These are phyloP conservation scores for Heliconius erato DNA, from an alignment of 2,888 invertebrate species.

Conservation along the genomic window DNA sequence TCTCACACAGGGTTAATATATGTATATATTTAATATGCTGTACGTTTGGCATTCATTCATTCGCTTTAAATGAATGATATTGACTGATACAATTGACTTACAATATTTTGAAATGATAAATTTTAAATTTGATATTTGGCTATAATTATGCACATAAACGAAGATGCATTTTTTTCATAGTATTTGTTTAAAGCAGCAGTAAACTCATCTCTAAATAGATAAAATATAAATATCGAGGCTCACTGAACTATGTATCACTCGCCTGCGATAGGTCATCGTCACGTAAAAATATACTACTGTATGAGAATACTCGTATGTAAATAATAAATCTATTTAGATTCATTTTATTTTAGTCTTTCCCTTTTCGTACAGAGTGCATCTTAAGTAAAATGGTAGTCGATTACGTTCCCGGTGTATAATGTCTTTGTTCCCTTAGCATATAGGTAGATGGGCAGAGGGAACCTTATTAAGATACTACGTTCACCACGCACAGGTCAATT, in stretches of 20 bases:
- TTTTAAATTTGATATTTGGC: constrained; percentile 1
- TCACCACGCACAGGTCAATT: not conserved
- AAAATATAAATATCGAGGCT: not conserved
- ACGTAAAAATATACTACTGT: constrained; percentile 4
- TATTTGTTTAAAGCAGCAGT: not conserved
- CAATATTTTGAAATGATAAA: not conserved
- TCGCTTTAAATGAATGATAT: constrained; percentile 7
- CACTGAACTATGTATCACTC: not conserved
- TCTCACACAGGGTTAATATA: not conserved
- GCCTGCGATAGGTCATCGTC: constrained; percentile 1
- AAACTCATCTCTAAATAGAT: not conserved
- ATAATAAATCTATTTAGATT: not conserved
- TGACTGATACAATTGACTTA: constrained; percentile 14
- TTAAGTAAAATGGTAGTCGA: constrained; percentile 3
- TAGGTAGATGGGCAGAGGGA: not conserved
- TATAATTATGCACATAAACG: not conserved
- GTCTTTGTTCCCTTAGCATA: not conserved
- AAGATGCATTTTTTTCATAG: not conserved
- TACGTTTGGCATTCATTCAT: not conserved
- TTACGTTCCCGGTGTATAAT: not conserved
- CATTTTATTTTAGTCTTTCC: constrained; percentile 3
- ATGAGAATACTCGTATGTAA: not conserved
- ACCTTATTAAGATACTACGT: not conserved
- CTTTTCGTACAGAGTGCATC: constrained; percentile 12
- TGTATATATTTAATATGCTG: constrained; percentile 1